Conservation (phyloP, 2,888 invertebrate species). For the Meta bourneti region DNA sequence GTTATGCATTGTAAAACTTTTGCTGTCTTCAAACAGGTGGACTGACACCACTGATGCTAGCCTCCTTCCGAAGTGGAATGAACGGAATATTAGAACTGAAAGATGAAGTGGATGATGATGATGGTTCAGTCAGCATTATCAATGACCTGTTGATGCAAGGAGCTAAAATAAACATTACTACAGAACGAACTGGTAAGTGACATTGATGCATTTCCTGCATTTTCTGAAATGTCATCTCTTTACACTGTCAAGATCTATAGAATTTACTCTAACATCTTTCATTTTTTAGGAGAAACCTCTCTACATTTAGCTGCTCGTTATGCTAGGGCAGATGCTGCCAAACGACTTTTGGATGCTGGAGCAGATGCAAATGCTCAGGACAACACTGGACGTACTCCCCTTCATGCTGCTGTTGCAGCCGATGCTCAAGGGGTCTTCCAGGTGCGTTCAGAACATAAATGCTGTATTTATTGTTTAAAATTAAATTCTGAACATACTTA, state of each 20-base stretch:
- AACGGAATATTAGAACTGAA: constrained; percentile 84
- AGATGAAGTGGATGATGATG: constrained; percentile 87
- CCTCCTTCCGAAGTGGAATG: constrained; percentile 88
- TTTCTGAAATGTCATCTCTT: background rate
- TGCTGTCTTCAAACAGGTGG: constrained; percentile 88
- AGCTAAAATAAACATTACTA: constrained; percentile 94
- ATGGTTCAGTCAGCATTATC: constrained; percentile 88
- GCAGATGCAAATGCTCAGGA: constrained; percentile 97
- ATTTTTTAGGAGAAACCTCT: constrained; percentile 86
- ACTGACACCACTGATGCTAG: constrained; percentile 97
- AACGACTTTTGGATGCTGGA: constrained; percentile 92
- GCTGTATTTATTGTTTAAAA: too few species aligned
- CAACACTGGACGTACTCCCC: constrained; percentile 94
- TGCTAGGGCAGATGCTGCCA: constrained; percentile 96
- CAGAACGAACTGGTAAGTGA: constrained; percentile 94
- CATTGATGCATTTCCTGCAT: background rate
- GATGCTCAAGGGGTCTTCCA: constrained; percentile 93
- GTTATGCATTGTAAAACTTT: too few species aligned
- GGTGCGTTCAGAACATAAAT: constrained; percentile 31
- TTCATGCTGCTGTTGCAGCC: constrained; percentile 97
- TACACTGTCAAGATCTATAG: background rate
- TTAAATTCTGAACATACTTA: background rate
- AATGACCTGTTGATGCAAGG: constrained; percentile 93
- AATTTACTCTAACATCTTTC: background rate
- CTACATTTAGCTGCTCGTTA: constrained; percentile 95